Base-by-base conservation (phyloP, 2,888 invertebrate species). In the Dicranocentrus wangi region DNA sequence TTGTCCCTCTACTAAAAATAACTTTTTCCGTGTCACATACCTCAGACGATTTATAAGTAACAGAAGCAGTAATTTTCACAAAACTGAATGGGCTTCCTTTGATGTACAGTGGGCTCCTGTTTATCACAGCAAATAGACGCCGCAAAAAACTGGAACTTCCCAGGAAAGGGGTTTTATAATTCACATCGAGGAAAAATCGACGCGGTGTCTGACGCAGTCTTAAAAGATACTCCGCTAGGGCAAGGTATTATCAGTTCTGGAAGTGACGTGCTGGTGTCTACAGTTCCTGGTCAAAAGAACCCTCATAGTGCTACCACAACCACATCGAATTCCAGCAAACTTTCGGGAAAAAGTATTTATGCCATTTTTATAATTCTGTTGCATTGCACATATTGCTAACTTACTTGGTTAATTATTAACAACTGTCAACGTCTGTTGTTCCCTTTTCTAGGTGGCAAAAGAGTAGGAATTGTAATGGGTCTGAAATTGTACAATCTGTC, bases 401-500 rank as follows among this genome's bases (percentile, higher is more conserved):
- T n/a, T n/a, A n/a, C n/a, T n/a, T n/a, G n/a, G n/a, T n/a, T n/a
- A n/a, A n/a, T n/a, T n/a, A n/a, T n/a, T n/a, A n/a, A n/a, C n/a
- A n/a, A n/a, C n/a, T n/a, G n/a, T n/a, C n/a, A n/a, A n/a, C n/a
- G n/a, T n/a, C n/a, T n/a, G n/a, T n/a, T n/a, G n/a, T n/a, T n/a
- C n/a, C n/a, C n/a, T n/a, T n/a, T n/a, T n/a, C n/a, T 23, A 80
- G 80, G 80, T 69, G 81, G 81, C 8, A 84, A 84, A 63, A 66
- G 82, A 73, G 84, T 84, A 23, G 83, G 82, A 25, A 84, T 84
- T 39, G 81, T 80, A 39, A 87, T 87, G 87, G 84, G 87, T 27
- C 68, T 94, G 88, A 94, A 93, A 87, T 88, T 94, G 55, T 94
- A 94, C 87, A 91, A 91, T 61, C 93, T 94, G 69, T 93, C 93